Base-by-base conservation (phyloP, 2,888 invertebrate genomes). In the Brachypterus glaber region DNA sequence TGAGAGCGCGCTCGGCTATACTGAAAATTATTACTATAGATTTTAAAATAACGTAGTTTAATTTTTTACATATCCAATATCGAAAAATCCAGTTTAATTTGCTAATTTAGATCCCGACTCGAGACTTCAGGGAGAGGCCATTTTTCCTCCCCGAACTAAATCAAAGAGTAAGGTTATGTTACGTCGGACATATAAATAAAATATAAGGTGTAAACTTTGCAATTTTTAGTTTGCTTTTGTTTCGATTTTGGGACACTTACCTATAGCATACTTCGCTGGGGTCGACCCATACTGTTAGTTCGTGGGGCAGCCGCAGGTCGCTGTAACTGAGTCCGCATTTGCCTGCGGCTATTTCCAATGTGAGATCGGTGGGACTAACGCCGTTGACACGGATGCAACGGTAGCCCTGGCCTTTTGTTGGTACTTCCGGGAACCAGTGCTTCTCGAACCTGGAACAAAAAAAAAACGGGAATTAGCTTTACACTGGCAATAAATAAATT, bases 251-350 rank as follows among this genome's bases (percentile, higher is more conserved):
- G n/a, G n/a, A 29, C 11, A 43, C 53, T 55, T 48, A 64, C 65
- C 66, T 63, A 53, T 64, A 66, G 62, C 66, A 66, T 51, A 83
- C 83, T 65, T 82, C 82, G 49, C 70, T 68, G 2, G 82, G 83
- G 58, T 83, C 83, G 45, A 83, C 78, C 83, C 83, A 83, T 64
- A 83, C 73, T 17, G 82, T 82, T 11, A 83, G 69, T 64, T 83
- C 82, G 51, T 71, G 70, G 16, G 82, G 82, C 45, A 82, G 72
- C 39, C 73, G 71, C 41, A 79, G 65, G 47, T 73, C 65, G 42
- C 71, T 67, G 44, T 76, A 74, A 43, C 70, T 61, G 25, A 80
- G 65, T 36, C 81, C 82, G 53, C 75, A 74, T 49, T 72, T 71
- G 38, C 67, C 68, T 17, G 78, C 81, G 17, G 81, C 82, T 57